Evolutionary conservation across 1,140 invertebrate species (phyloP), one percentile per base, ranked within the genome.

Genomic region (Brachionus calyciflorus): DNA sequence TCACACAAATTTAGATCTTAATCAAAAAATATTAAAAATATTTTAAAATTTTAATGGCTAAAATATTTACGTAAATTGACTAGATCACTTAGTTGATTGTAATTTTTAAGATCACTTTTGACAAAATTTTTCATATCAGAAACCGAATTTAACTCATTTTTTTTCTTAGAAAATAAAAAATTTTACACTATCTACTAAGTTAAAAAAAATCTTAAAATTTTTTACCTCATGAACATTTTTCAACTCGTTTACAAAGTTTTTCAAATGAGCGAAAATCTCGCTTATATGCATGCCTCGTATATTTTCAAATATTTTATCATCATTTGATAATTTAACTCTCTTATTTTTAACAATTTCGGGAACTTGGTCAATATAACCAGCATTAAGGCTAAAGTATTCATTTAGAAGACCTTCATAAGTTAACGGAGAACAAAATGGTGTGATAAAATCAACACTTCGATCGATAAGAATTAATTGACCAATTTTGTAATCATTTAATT

Each of bases 181-280:
- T 37, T 73, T 49, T 7, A 30, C 3, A 10, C 19, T 53, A 33
- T 17, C n/a, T n/a, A n/a, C n/a, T n/a, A n/a, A n/a, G n/a, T 46
- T 44, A 19, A 24, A 40, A 21, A 21, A 21, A 21, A n/a, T 70
- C 5, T 57, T 10, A 14, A 30, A 33, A 10, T 40, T n/a, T n/a
- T n/a, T 73, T 55, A 55, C 69, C 40, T 73, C 69, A 17, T 73
- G 26, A 41, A 73, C 33, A 33, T 49, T 55, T 73, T 73, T 73
- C 12, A 73, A 24, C 19, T 73, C 33, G 2, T 1, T 19, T 55
- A 73, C 14, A 51, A 73, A 41, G 2, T 73, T 21, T 41, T 73
- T 73, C 9, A 73, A 53, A 73, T 73, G 69, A 14, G 51, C 17
- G 17, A 73, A 73, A 51, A 73, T 55, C 26, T 73, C 69, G 30